Evolutionary conservation across 1,140 invertebrate genomes (phyloP).

Genomic region (Dreissena polymorpha): DNA sequence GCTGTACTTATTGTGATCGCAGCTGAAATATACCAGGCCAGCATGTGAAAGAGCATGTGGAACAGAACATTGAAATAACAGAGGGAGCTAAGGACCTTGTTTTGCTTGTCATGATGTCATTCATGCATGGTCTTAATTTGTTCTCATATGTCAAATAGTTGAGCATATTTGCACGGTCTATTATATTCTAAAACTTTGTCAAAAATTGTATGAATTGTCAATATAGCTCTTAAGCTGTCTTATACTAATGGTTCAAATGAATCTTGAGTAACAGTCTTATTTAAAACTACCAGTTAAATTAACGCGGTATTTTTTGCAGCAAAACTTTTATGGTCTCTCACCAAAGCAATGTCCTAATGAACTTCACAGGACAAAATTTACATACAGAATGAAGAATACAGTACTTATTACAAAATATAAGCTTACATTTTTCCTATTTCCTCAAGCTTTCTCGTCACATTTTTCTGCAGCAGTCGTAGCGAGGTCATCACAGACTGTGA

Average conservation of each 20-base stretch:
- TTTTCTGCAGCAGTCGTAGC: constrained; percentile 89
- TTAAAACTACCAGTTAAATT: too few relatives aligned
- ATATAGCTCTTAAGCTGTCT: neutral
- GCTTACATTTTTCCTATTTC: constrained; percentile 92
- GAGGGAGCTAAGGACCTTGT: neutral
- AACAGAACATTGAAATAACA: neutral
- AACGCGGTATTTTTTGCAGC: too few relatives aligned
- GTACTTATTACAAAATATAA: too few relatives aligned
- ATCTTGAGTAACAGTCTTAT: neutral
- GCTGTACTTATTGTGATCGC: constrained; percentile 78
- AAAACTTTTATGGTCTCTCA: too few relatives aligned
- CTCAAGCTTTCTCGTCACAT: constrained; percentile 88
- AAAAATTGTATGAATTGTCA: neutral
- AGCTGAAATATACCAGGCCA: constrained; percentile 66
- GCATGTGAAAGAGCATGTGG: neutral
- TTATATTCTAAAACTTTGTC: too few relatives aligned
- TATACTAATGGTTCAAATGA: neutral
- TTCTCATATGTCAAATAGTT: too few relatives aligned
- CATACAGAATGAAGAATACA: too few relatives aligned
- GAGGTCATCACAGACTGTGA: constrained; percentile 82
- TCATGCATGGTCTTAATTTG: too few relatives aligned
- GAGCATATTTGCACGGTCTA: too few relatives aligned
- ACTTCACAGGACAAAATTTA: too few relatives aligned
- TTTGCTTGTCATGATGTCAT: too few relatives aligned
- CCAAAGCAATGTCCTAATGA: too few relatives aligned